Evolutionary conservation across 2,888 invertebrate genomes (phyloP).

Genomic region (Trichacis sp.): DNA sequence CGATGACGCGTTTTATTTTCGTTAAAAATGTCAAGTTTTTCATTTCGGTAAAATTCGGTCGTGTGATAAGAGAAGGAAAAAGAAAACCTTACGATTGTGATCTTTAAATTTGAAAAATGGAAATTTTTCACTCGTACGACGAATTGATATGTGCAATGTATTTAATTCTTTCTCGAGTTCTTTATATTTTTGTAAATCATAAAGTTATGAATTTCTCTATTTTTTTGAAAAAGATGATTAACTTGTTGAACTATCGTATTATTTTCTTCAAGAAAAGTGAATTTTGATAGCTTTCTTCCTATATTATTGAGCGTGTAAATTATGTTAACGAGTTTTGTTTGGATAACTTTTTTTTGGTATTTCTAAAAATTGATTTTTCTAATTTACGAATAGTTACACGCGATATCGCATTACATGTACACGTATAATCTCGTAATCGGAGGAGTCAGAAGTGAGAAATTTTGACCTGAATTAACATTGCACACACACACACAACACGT

Average conservation of each 20-base stretch:
- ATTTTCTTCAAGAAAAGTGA: neutral
- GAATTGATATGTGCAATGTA: neutral
- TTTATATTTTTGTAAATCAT: neutral
- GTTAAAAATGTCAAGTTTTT: too few relatives aligned
- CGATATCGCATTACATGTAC: neutral
- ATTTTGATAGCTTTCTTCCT: too few relatives aligned
- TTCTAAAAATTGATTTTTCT: neutral
- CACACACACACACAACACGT: conserved; percentile 28
- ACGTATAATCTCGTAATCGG: neutral
- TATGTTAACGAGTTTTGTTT: too few relatives aligned
- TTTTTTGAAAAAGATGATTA: too few relatives aligned
- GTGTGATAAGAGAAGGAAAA: neutral
- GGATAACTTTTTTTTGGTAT: too few relatives aligned
- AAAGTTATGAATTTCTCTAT: too few relatives aligned
- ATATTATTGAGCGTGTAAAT: too few relatives aligned
- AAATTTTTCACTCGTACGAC: too few relatives aligned
- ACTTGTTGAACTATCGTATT: neutral
- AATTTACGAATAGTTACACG: neutral
- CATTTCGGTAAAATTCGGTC: neutral
- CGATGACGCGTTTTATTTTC: too few relatives aligned
- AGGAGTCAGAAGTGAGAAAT: neutral
- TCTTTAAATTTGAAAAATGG: too few relatives aligned
- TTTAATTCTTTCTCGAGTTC: neutral
- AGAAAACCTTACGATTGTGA: too few relatives aligned
- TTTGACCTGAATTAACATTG: too few relatives aligned